phyloP scores from a whole-genome alignment of 2,797 vertebrate species.

The Muscicapa comitata region DNA sequence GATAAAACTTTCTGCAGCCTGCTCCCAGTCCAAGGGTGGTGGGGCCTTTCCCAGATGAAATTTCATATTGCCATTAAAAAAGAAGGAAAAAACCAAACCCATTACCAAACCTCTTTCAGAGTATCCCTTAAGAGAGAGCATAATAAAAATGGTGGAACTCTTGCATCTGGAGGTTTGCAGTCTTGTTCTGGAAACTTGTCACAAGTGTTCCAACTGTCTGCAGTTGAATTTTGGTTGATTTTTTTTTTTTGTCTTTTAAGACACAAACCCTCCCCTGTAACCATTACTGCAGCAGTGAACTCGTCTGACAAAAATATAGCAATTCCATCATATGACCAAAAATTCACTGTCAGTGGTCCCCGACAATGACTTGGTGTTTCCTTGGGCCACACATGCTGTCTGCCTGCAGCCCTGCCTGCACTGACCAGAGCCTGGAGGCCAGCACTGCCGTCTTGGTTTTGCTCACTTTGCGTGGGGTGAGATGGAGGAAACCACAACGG shows the following conservation, averaged over 20 bases:
- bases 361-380: accelerated
- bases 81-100: accelerated
- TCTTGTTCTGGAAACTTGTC: not conserved
- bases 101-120: not conserved
- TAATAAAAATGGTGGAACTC: not conserved
- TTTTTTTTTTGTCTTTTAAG: not conserved
- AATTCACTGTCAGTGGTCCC: not conserved
- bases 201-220: not conserved
- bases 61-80: not conserved
- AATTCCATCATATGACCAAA: not conserved
- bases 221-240: not conserved
- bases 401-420: accelerated
- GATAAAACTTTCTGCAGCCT: not conserved
- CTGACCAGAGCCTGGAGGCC: not conserved
- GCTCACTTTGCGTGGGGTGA: not conserved
- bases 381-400: accelerated
- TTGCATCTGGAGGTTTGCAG: not conserved
- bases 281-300: not conserved
- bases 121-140: not conserved
- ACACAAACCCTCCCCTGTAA: not conserved
- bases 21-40: not conserved
- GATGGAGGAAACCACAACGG: accelerated
- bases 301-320: not conserved
- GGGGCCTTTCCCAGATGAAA: not conserved
- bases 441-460: accelerated